phyloP scores from a whole-genome alignment of 2,113 vertebrate species.

The Gymnocephalus cernua region DNA sequence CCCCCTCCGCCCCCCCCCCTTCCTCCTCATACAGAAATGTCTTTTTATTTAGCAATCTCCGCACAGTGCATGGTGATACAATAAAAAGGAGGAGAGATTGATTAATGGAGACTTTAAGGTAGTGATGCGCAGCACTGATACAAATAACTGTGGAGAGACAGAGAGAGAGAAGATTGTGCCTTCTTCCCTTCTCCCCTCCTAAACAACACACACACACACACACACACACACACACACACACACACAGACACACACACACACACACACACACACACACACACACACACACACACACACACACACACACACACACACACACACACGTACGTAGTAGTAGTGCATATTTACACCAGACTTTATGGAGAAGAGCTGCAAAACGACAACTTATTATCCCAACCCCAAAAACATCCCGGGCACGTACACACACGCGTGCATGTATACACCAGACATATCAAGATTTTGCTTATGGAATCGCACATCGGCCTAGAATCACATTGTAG shows the following conservation, averaged over 20 bases:
- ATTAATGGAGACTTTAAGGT: conserved; percentile 89
- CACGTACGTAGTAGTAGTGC: too few relatives aligned
- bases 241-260: neutral
- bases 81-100: conserved; percentile 84
- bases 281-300: too few relatives aligned
- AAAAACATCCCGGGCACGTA: too few relatives aligned
- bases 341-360: too few relatives aligned
- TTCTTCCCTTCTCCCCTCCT: conserved; percentile 41
- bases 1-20: conserved; percentile 31
- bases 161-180: conserved; percentile 66
- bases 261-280: too few relatives aligned
- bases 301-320: too few relatives aligned
- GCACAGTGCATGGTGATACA: conserved; percentile 84
- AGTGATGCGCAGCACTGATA: conserved; percentile 85
- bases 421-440: neutral
- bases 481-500: conserved; percentile 34
- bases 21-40: conserved; percentile 89
- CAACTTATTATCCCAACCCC: too few relatives aligned
- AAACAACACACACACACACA: conserved; percentile 20
- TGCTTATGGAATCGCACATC: conserved; percentile 39
- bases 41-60: conserved; percentile 92
- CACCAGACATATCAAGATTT: conserved; percentile 38
- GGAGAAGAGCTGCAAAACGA: too few relatives aligned
- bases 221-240: conserved; percentile 7
- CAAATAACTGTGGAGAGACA: conserved; percentile 80